Base-by-base conservation (phyloP, 2,113 vertebrate genomes). In the Fulica atra region DNA sequence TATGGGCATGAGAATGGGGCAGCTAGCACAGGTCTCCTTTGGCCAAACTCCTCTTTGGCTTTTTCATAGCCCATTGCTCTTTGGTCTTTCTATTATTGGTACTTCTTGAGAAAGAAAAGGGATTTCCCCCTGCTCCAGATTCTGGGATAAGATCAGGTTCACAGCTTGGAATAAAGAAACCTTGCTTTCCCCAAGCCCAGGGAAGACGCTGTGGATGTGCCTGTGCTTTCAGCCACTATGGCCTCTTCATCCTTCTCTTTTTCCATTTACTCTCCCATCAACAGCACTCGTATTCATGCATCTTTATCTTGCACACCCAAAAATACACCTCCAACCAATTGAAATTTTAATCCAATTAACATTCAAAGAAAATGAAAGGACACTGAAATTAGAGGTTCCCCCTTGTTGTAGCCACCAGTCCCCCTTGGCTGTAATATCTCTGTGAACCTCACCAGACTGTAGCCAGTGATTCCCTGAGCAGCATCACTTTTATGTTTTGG, bases 271-370 rank as follows among this genome's bases (percentile, higher is more conserved):
- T 82, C 31, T 89, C 46, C 54, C 60, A 35, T 50, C 7, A 10
- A 3, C 3, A 1, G 13, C 0, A 0, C 61, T 91, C 0, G 0
- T 25, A 31, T 86, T 93, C 23, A 31, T 4, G 48, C 3, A 16
- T 81, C 89, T 94, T 95, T 92, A 88, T 96, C 84, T 33, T 29
- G 0, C 40, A 4, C 38, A 1, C 0, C 8, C 94, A 80, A 95
- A 93, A 77, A 40, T 1, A 44, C 60, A 89, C 42, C 81, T 95
- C 91, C 35, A 40, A 78, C 87, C 63, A 54, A 40, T 6, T 60
- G 91, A 87, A 92, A 81, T n/a, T 17, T 64, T 91, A 91, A 97
- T 92, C 91, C 91, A 93, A 89, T 97, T 89, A 95, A 31, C 50
- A 65, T 56, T 7, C 73, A 74, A 42, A 92, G 73, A 31, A 91